Conservation (phyloP, 2,888 invertebrate genomes). For the Metellina segmentata region DNA sequence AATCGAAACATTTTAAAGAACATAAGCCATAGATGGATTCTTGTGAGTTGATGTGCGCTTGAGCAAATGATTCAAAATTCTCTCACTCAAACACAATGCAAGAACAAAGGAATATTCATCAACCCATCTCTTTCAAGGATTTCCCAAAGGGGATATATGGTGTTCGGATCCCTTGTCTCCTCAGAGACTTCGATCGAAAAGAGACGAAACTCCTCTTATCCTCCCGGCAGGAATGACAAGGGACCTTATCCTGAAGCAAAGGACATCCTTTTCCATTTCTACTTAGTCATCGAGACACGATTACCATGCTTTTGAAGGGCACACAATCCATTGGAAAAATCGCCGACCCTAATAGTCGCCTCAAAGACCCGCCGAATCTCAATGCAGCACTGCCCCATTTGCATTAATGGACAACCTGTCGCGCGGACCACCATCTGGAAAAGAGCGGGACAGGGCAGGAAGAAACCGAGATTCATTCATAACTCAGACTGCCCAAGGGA, state of each 20-base stretch:
- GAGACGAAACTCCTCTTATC: background rate
- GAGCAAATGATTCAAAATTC: background rate
- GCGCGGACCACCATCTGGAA: background rate
- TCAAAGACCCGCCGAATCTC: background rate
- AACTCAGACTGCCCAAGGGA: no score
- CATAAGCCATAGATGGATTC: no score
- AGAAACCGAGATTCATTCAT: no score
- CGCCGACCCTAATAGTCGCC: background rate
- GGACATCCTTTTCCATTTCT: background rate
- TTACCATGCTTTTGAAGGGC: background rate
- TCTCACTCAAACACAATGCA: background rate
- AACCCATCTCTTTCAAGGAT: background rate
- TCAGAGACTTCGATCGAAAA: background rate
- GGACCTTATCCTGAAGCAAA: background rate
- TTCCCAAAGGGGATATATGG: background rate
- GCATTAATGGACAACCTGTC: background rate
- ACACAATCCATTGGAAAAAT: background rate
- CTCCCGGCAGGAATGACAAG: no score
- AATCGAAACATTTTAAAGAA: no score
- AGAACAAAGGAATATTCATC: background rate
- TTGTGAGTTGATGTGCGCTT: no score
- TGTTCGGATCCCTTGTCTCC: background rate
- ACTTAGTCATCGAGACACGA: no score
- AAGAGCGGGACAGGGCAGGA: background rate
- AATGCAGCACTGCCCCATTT: background rate